phyloP scores from a whole-genome alignment of 2,797 vertebrate genomes.

The Leucoraja ocellata region DNA sequence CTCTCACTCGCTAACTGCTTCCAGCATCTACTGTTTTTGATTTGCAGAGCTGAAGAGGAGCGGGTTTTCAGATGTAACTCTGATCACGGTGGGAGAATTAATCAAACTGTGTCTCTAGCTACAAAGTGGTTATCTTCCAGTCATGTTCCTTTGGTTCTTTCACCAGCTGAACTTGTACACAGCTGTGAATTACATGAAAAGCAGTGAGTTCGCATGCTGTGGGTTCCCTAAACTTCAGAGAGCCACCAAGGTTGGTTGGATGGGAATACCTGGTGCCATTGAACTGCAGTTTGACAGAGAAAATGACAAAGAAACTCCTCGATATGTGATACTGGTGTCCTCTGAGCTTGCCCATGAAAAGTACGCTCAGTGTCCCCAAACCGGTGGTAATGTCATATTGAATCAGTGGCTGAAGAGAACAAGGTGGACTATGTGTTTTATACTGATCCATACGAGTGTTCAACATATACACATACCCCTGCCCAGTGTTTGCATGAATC shows the following conservation, averaged over 20 bases:
- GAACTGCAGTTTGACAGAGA: neutral
- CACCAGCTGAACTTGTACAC: neutral
- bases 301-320: neutral
- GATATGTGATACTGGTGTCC: neutral
- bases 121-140: neutral
- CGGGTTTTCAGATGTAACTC: neutral
- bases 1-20: too few species aligned
- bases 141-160: neutral
- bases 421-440: neutral
- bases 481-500: neutral
- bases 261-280: neutral
- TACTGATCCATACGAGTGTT: neutral
- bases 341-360: neutral
- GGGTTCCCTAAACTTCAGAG: neutral
- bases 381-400: too few species aligned
- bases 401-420: neutral
- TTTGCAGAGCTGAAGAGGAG: neutral
- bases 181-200: neutral
- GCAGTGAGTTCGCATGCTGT: neutral
- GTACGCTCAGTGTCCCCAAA: too few species aligned
- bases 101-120: neutral
- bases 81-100: neutral
- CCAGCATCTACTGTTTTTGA: too few species aligned
- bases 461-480: neutral
- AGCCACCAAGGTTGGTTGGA: neutral